Evolutionary conservation across 2,888 invertebrate genomes (phyloP).

Genomic region (Cheilosia vernalis): DNA sequence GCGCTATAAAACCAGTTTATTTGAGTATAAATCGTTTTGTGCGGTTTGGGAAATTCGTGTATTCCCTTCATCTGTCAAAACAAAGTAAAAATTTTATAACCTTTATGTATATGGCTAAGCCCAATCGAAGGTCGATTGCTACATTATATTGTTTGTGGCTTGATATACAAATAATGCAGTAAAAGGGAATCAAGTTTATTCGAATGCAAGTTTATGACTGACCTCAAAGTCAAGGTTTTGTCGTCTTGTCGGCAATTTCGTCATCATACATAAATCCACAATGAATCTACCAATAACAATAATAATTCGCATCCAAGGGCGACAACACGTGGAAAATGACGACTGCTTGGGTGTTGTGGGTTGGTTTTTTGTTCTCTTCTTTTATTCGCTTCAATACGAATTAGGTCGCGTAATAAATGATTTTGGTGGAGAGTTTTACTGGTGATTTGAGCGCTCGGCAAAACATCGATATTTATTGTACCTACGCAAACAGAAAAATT

Average conservation of each 20-base stretch:
- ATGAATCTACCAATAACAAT: constrained; percentile 26
- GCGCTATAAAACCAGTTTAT: constrained; percentile 29
- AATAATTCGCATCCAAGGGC: constrained; percentile 55
- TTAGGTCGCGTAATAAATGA: no score
- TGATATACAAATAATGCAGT: constrained; percentile 1
- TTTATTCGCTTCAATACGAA: no score
- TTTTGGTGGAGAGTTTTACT: no score
- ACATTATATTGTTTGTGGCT: constrained; percentile 33
- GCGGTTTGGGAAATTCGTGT: constrained; percentile 12
- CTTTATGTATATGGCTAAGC: constrained; percentile 17
- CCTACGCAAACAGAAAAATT: no score
- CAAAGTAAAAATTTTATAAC: not conserved
- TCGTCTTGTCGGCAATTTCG: constrained; percentile 38
- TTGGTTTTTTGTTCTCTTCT: no score
- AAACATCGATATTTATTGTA: no score
- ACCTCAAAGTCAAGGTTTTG: constrained; percentile 53
- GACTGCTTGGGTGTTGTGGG: not conserved
- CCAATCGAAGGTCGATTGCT: constrained; percentile 48
- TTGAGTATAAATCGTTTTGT: constrained; percentile 11
- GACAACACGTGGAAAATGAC: constrained; percentile 41
- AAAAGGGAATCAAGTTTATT: constrained; percentile 20
- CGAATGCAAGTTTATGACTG: constrained; percentile 32
- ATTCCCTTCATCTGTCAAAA: constrained; percentile 49
- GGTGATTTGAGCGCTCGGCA: no score
- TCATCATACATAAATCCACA: constrained; percentile 27